Evolutionary conservation across 2,113 vertebrate genomes (phyloP).

Genomic region (Zapornia atra): DNA sequence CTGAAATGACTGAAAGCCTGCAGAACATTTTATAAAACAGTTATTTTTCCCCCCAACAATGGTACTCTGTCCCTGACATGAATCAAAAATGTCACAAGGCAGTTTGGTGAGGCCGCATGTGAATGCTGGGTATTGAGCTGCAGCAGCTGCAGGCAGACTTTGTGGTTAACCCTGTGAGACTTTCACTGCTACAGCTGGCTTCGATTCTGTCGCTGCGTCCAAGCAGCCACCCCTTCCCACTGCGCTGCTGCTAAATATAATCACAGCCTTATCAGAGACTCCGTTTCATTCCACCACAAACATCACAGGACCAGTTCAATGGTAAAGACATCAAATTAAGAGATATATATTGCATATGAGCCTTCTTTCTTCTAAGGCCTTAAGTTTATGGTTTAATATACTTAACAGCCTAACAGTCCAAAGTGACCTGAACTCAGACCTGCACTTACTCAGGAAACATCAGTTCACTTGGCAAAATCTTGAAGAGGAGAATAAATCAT

Average conservation of each 20-base stretch:
- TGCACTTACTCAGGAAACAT: neutral
- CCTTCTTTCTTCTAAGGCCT: neutral
- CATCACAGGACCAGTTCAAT: neutral
- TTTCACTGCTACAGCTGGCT: constrained; percentile 57
- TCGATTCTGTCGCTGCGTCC: neutral
- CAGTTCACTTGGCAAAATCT: neutral
- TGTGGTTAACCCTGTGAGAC: constrained; percentile 64
- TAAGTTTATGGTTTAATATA: neutral
- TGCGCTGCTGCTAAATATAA: constrained; percentile 23
- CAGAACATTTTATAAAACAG: constrained; percentile 49
- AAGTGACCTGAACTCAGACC: neutral
- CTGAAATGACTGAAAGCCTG: constrained; percentile 24
- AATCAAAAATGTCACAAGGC: constrained; percentile 55
- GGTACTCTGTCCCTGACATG: constrained; percentile 47
- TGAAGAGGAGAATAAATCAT: neutral
- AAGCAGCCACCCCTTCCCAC: neutral
- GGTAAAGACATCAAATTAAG: neutral
- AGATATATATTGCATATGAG: rapidly evolving
- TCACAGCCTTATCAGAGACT: neutral
- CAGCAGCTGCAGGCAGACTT: constrained; percentile 60
- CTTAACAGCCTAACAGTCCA: neutral
- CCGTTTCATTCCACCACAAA: neutral
- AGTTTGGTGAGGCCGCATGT: neutral
- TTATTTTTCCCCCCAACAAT: constrained; percentile 39
- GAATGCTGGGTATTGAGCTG: constrained; percentile 54